These are phyloP conservation scores for Sebastes elongatus DNA, from an alignment of 2,797 vertebrate species.

Conservation along the genomic window DNA sequence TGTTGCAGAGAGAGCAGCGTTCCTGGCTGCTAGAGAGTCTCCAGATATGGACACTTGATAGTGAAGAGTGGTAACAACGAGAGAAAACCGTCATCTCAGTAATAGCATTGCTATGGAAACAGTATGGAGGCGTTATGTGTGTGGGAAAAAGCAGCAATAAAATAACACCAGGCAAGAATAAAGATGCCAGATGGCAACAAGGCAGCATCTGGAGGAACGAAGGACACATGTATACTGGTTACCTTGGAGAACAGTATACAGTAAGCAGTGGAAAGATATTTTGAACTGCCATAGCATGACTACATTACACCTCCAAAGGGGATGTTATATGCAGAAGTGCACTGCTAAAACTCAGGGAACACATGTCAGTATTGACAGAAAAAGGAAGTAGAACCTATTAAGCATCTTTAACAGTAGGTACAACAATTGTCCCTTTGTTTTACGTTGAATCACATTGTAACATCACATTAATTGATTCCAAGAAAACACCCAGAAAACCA, in stretches of 20 bases:
- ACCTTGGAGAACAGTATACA: conserved; percentile 30
- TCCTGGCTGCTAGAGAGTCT: conserved; percentile 65
- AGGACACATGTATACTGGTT: conserved; percentile 19
- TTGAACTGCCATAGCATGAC: neutral
- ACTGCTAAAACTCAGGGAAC: neutral
- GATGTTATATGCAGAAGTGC: neutral
- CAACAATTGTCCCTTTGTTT: neutral
- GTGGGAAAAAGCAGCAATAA: conserved; percentile 71
- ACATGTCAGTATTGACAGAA: neutral
- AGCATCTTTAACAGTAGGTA: neutral
- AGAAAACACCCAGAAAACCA: neutral
- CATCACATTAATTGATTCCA: neutral
- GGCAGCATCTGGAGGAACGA: conserved; percentile 67
- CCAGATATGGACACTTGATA: conserved; percentile 77
- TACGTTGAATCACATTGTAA: neutral
- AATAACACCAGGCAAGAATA: conserved; percentile 64
- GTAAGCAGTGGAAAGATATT: neutral
- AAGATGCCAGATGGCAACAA: conserved; percentile 69
- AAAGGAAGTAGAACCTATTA: neutral
- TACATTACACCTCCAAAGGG: neutral
- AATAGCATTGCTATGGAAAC: conserved; percentile 82
- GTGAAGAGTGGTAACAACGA: conserved; percentile 71
- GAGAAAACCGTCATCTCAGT: conserved; percentile 65
- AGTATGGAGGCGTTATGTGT: conserved; percentile 76
- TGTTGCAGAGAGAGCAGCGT: conserved; percentile 56